These are phyloP conservation scores for Augochlorella aurata DNA, from an alignment of 2,888 invertebrate genomes.

Conservation along the genomic window DNA sequence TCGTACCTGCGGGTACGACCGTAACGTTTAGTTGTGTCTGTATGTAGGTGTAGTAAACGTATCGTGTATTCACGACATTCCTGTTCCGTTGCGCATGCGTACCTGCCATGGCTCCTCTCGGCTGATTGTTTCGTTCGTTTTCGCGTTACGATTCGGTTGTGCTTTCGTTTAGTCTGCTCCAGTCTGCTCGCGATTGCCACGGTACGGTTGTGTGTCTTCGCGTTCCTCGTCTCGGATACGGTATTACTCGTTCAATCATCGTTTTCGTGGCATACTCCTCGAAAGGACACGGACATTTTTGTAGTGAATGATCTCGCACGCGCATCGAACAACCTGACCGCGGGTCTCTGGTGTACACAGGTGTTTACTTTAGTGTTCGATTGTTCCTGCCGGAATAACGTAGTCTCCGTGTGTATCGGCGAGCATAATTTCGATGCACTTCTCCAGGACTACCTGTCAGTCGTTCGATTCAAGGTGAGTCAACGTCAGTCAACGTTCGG, in stretches of 20 bases:
- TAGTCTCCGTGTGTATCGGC: constrained; percentile 7
- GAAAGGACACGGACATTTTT: not conserved
- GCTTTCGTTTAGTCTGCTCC: constrained; percentile 58
- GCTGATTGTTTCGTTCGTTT: constrained; percentile 65
- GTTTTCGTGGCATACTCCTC: constrained; percentile 4
- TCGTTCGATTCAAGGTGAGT: constrained; percentile 56
- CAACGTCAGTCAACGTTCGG: constrained; percentile 51
- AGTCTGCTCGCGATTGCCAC: constrained; percentile 55
- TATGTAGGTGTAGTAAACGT: constrained; percentile 44
- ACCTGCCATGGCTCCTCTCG: constrained; percentile 53
- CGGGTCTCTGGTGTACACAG: constrained; percentile 43
- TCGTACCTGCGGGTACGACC: constrained; percentile 73
- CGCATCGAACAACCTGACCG: constrained; percentile 35
- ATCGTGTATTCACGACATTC: constrained; percentile 43
- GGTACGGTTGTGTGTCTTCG: constrained; percentile 11
- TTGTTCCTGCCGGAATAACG: constrained; percentile 19
- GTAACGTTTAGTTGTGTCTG: constrained; percentile 59
- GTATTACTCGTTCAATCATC: constrained; percentile 22
- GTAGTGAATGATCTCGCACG: constrained; percentile 22
- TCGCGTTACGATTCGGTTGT: constrained; percentile 61
- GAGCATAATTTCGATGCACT: constrained; percentile 23
- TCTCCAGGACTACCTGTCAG: constrained; percentile 32
- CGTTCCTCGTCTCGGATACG: constrained; percentile 12
- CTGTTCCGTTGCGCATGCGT: constrained; percentile 65
- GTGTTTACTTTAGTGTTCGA: constrained; percentile 47